These are phyloP conservation scores for Ceratina calcarata DNA, from an alignment of 1,140 invertebrate genomes.

Conservation along the genomic window DNA sequence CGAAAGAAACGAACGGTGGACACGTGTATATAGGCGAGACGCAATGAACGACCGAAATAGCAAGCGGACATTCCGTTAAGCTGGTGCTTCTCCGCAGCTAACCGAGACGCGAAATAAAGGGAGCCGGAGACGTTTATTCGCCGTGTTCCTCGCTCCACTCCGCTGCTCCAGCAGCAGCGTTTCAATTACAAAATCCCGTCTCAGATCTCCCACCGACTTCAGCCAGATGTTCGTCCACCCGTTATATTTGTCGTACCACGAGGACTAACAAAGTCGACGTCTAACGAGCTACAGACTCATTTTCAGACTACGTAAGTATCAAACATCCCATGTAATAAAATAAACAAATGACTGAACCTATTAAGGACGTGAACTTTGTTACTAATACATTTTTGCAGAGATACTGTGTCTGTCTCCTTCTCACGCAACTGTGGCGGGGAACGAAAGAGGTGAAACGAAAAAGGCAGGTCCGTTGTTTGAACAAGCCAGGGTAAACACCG, in stretches of 20 bases:
- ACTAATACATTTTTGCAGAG: too few relatives aligned
- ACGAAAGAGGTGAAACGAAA: conserved; percentile 47
- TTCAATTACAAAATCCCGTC: conserved; percentile 66
- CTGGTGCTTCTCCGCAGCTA: conserved; percentile 52
- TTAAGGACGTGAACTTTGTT: too few relatives aligned
- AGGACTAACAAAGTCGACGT: too few relatives aligned
- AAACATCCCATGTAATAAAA: too few relatives aligned
- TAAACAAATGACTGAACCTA: too few relatives aligned
- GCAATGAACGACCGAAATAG: conserved; percentile 61
- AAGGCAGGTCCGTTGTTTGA: conserved; percentile 53
- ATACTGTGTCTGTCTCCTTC: too few relatives aligned
- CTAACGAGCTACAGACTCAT: neutral
- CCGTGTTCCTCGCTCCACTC: conserved; percentile 48
- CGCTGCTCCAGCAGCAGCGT: conserved; percentile 49
- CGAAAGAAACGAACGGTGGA: conserved; percentile 25
- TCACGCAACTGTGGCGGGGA: neutral
- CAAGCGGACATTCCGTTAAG: conserved; percentile 66
- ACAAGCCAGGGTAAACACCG: conserved; percentile 56
- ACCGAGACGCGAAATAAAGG: conserved; percentile 56
- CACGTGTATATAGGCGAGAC: neutral
- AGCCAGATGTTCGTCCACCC: conserved; percentile 53
- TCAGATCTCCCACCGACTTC: conserved; percentile 60
- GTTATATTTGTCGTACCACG: conserved; percentile 55
- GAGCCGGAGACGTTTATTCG: conserved; percentile 49
- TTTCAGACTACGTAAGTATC: too few relatives aligned